Evolutionary conservation across 1,140 invertebrate genomes (phyloP).

Genomic region (Centruroides sculpturatus): DNA sequence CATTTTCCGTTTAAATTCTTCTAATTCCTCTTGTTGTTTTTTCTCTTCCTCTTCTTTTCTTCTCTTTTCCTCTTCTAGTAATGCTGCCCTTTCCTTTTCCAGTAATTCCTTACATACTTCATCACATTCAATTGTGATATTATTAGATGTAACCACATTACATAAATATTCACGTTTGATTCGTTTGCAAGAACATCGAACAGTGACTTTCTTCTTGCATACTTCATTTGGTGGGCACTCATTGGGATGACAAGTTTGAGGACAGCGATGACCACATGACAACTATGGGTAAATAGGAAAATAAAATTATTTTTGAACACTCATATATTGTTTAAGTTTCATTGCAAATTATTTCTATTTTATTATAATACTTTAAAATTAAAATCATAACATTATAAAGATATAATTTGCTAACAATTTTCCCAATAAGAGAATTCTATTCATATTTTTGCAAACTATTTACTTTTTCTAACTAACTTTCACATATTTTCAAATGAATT

Average conservation of each 20-base stretch:
- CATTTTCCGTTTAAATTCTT: conserved; percentile 4
- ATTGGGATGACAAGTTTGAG: conserved; percentile 57
- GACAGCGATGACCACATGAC: conserved; percentile 53
- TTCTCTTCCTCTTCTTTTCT: background rate
- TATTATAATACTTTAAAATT: too few species aligned
- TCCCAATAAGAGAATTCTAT: too few species aligned
- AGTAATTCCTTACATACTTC: conserved; percentile 22
- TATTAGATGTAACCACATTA: conserved; percentile 19
- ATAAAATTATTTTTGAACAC: too few species aligned
- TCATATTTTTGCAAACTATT: too few species aligned
- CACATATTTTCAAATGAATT: too few species aligned
- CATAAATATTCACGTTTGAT: conserved; percentile 63
- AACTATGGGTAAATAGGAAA: conserved; percentile 24
- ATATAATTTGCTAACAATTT: too few species aligned
- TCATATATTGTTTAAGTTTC: too few species aligned
- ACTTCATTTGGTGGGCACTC: conserved; percentile 45
- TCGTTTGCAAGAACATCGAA: conserved; percentile 61
- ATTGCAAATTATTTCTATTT: too few species aligned
- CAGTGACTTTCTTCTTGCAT: conserved; percentile 63
- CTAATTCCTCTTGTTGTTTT: background rate
- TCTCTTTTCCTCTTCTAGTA: background rate
- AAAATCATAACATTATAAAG: too few species aligned
- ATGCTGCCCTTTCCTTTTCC: conserved; percentile 15
- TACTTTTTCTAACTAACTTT: too few species aligned
- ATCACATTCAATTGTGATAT: conserved; percentile 26